These are phyloP conservation scores for Micropoecilia bifurca DNA, from an alignment of 2,797 vertebrate genomes.

Conservation along the genomic window DNA sequence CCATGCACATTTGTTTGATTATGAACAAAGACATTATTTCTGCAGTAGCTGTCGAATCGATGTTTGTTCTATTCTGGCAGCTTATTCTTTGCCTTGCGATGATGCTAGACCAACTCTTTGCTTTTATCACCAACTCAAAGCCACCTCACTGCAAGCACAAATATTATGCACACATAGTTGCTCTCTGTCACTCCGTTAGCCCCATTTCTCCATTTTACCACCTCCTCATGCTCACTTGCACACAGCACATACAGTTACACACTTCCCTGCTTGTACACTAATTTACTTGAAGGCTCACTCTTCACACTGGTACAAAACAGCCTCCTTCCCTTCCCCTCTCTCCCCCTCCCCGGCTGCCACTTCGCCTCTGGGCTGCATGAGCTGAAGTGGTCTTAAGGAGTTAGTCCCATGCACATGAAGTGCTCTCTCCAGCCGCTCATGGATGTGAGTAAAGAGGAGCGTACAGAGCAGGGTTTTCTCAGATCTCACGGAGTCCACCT, in stretches of 20 bases:
- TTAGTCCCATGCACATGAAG: conserved; percentile 76
- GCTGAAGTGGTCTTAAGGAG: conserved; percentile 77
- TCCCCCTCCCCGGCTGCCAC: conserved; percentile 60
- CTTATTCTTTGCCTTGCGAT: conserved; percentile 37
- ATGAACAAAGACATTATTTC: conserved; percentile 35
- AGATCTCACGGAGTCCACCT: conserved; percentile 53
- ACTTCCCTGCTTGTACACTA: conserved; percentile 39
- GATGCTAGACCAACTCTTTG: conserved; percentile 42
- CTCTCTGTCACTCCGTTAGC: conserved; percentile 39
- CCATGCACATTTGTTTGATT: conserved; percentile 55
- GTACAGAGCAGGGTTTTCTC: conserved; percentile 56
- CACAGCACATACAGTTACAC: conserved; percentile 45
- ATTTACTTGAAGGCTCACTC: conserved; percentile 63
- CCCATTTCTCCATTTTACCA: conserved; percentile 52
- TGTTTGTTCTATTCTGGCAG: conserved; percentile 15
- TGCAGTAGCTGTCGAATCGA: conserved; percentile 40
- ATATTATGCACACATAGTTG: conserved; percentile 57
- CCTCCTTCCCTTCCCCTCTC: conserved; percentile 12
- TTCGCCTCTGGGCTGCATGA: conserved; percentile 77
- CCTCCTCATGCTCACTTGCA: conserved; percentile 60
- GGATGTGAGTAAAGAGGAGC: conserved; percentile 62
- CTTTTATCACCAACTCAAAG: conserved; percentile 35
- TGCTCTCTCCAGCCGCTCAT: conserved; percentile 67
- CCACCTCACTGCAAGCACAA: conserved; percentile 20
- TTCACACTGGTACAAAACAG: conserved; percentile 64